phyloP scores from a whole-genome alignment of 2,888 invertebrate species.

The Trichogramma dendrolimi region DNA sequence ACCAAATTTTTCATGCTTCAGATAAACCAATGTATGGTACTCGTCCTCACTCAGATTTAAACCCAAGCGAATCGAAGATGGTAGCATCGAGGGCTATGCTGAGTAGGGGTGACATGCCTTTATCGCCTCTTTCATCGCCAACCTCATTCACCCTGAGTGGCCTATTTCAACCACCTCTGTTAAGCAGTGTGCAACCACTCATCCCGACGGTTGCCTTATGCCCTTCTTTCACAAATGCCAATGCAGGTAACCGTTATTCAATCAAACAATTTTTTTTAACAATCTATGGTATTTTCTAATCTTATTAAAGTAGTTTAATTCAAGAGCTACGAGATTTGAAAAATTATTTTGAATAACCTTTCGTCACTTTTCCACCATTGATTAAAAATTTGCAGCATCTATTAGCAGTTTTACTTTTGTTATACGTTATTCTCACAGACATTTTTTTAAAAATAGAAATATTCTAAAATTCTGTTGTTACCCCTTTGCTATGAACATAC shows the following conservation, averaged over 20 bases:
- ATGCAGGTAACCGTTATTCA: constrained; percentile 26
- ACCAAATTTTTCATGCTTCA: too few species aligned
- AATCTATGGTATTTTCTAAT: not conserved
- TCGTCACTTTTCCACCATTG: too few species aligned
- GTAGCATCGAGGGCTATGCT: constrained; percentile 4
- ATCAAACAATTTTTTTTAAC: not conserved
- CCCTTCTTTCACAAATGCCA: constrained; percentile 33
- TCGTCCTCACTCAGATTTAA: too few species aligned
- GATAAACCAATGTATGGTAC: too few species aligned
- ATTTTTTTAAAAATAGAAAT: too few species aligned
- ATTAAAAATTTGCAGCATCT: not conserved
- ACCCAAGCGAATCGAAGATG: not conserved
- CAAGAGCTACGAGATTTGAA: not conserved
- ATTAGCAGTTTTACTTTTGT: constrained; percentile 16
- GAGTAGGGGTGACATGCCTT: constrained; percentile 29
- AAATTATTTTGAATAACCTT: not conserved
- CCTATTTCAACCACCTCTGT: constrained; percentile 35
- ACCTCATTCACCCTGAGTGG: constrained; percentile 34
- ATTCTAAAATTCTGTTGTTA: too few species aligned
- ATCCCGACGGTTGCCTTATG: constrained; percentile 37
- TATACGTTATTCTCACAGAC: constrained; percentile 10
- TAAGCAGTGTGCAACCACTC: constrained; percentile 35
- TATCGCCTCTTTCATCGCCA: constrained; percentile 28
- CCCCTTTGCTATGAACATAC: too few species aligned
- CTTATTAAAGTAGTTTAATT: too few species aligned